A percentile compares a stretch with the other conserved stretches of the same genome.
These are phyloP conservation scores for Cyclophora albipunctata DNA, from an alignment of 2,888 invertebrate species.

Conservation along the genomic window DNA sequence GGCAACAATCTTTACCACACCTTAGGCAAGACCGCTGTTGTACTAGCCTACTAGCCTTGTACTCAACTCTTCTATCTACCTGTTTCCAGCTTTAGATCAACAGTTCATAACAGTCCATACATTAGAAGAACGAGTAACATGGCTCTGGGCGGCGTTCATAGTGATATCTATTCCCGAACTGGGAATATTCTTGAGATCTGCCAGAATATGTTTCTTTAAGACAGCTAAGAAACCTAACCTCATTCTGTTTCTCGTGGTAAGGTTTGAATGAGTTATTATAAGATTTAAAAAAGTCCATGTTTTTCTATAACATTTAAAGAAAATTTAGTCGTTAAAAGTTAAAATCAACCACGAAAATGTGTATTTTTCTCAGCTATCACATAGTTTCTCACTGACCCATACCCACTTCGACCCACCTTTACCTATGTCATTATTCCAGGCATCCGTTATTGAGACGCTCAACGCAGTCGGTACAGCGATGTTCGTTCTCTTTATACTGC, in stretches of 20 bases:
- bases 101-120: constrained; percentile 78
- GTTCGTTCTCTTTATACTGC: constrained; percentile 84
- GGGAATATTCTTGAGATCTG: constrained; percentile 81
- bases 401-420: no score
- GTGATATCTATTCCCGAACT: constrained; percentile 86
- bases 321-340: no score
- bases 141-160: constrained; percentile 88
- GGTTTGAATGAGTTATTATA: constrained; percentile 12
- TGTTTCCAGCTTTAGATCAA: constrained; percentile 71
- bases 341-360: no score
- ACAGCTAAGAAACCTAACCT: constrained; percentile 74
- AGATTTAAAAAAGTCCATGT: no score
- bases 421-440: constrained; percentile 39
- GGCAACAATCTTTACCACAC: no score
- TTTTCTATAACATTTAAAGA: no score
- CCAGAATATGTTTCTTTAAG: constrained; percentile 84
- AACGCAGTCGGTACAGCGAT: constrained; percentile 86
- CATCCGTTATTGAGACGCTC: constrained; percentile 83
- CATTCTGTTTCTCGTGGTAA: constrained; percentile 74
- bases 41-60: no score
- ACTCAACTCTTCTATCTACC: no score
- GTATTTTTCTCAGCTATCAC: no score
- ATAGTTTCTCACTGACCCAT: no score
- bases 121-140: constrained; percentile 79
- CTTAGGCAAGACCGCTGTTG: no score